phyloP scores from a whole-genome alignment of 2,888 invertebrate species.

The Leucoma salicis region DNA sequence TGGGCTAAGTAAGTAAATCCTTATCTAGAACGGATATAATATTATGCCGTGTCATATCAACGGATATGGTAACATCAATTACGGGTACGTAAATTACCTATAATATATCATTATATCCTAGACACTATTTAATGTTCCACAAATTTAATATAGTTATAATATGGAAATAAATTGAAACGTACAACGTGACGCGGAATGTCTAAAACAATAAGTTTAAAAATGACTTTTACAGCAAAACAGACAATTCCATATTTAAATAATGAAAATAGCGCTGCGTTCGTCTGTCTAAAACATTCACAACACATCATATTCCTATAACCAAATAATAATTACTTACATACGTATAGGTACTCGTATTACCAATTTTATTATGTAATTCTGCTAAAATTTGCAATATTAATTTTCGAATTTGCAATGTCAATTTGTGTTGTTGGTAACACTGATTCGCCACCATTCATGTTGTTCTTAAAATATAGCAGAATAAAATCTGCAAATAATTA shows the following conservation, averaged over 20 bases:
- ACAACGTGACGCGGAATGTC: slow-evolving; percentile 42
- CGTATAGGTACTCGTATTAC: no score
- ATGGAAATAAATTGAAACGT: slow-evolving; percentile 16
- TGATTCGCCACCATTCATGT: not conserved
- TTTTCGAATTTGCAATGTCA: not conserved
- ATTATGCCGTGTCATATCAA: slow-evolving; percentile 28
- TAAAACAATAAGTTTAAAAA: slow-evolving; percentile 31
- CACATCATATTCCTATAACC: slow-evolving; percentile 15
- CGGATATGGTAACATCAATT: slow-evolving; percentile 31
- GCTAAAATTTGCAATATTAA: slow-evolving; percentile 7
- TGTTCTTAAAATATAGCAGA: slow-evolving; percentile 9
- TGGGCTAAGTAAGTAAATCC: slow-evolving; percentile 19
- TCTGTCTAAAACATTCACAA: slow-evolving; percentile 19
- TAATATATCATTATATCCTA: slow-evolving; percentile 43
- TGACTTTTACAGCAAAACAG: slow-evolving; percentile 19
- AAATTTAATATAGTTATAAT: slow-evolving; percentile 5
- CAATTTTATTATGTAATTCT: no score
- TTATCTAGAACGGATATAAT: slow-evolving; percentile 19
- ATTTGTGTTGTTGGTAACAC: not conserved
- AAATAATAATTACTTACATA: slow-evolving; percentile 26
- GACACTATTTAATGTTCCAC: slow-evolving; percentile 35
- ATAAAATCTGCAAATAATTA: slow-evolving; percentile 9
- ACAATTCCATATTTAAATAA: slow-evolving; percentile 12
- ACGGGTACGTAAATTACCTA: slow-evolving; percentile 8
- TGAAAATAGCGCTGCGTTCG: slow-evolving; percentile 17